Conservation (phyloP, 2,113 vertebrate species). For the Calyptomena viridis region DNA sequence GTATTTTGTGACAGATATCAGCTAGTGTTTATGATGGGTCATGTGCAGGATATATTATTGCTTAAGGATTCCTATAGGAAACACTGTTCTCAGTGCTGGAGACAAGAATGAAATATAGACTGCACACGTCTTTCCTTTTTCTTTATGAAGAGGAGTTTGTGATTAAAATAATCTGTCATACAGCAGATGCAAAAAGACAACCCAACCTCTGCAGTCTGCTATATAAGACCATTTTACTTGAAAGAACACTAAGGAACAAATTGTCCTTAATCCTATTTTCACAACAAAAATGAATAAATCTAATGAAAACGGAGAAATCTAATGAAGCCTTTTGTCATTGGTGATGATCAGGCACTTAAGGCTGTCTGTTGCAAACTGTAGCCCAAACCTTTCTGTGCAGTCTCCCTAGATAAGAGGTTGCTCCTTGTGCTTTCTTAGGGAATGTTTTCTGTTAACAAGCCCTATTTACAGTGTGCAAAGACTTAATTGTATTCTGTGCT, state of each 20-base stretch:
- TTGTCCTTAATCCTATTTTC: background rate
- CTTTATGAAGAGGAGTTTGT: background rate
- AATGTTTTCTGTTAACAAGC: background rate
- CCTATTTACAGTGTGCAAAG: background rate
- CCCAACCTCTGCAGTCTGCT: background rate
- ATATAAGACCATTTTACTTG: background rate
- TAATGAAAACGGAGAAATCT: background rate
- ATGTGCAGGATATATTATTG: background rate
- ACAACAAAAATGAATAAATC: background rate
- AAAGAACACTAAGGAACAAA: background rate
- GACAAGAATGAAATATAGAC: background rate
- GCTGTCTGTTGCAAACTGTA: background rate
- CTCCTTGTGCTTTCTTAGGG: background rate
- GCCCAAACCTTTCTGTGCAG: background rate
- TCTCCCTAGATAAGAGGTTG: background rate
- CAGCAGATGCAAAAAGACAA: background rate
- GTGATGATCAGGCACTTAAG: background rate
- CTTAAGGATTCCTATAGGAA: background rate
- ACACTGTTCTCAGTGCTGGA: fast-evolving
- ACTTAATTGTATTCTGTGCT: background rate
- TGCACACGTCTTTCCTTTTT: background rate
- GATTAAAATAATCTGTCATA: background rate
- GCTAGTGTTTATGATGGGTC: background rate
- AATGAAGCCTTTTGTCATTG: background rate
- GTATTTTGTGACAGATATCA: background rate